Conservation (phyloP, 2,888 invertebrate species). For the Apodemia mormo region DNA sequence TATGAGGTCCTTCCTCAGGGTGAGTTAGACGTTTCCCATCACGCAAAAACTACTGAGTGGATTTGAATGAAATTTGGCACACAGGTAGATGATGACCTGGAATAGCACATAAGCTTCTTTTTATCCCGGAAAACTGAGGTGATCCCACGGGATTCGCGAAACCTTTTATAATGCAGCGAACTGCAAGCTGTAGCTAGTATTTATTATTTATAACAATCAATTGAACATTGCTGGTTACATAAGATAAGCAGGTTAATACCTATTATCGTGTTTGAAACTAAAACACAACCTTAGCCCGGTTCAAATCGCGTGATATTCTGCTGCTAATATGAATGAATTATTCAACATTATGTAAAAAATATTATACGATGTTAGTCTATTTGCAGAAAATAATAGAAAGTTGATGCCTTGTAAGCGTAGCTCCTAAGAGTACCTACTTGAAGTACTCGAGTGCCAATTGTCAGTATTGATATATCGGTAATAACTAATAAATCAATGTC, state of each 20-base stretch:
- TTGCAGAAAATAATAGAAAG: neutral
- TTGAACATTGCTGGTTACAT: neutral
- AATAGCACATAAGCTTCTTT: too few species aligned
- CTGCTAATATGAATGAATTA: neutral
- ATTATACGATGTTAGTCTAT: neutral
- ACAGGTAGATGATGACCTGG: too few species aligned
- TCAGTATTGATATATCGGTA: neutral
- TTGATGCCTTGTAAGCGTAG: neutral
- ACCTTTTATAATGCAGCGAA: too few species aligned
- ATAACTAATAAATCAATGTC: neutral
- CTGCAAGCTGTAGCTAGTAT: too few species aligned
- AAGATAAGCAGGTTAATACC: neutral
- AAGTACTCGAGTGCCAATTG: neutral
- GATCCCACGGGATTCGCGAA: too few species aligned
- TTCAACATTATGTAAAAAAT: neutral
- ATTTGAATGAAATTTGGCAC: too few species aligned
- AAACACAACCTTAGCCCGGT: slow-evolving; percentile 13
- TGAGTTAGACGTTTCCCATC: too few species aligned
- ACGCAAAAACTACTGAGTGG: too few species aligned
- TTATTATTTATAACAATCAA: too few species aligned
- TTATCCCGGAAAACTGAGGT: too few species aligned
- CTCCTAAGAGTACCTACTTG: neutral
- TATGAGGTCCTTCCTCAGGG: too few species aligned
- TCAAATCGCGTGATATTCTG: neutral
- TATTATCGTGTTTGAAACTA: neutral